These are phyloP conservation scores for Ciona savignyi DNA, from an alignment of 23 tunicate genomes.

Conservation along the genomic window DNA sequence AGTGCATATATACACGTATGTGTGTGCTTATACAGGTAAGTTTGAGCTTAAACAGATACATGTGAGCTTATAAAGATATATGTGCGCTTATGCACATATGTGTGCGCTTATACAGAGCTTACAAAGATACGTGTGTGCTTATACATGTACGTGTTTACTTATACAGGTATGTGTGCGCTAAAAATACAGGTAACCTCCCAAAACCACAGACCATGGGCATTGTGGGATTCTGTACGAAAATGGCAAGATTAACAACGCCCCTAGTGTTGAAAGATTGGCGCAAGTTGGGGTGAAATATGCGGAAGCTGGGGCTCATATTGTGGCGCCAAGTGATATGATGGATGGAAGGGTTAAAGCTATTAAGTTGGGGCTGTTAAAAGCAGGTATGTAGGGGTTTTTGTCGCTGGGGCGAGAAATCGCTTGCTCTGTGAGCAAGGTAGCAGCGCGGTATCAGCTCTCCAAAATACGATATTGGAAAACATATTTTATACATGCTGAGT, in stretches of 20 bases:
- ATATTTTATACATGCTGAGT: not conserved
- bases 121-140: no score
- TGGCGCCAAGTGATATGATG: conserved; percentile 99
- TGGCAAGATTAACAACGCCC: conserved; percentile 64
- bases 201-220: conserved; percentile 75
- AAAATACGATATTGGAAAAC: no score
- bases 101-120: no score
- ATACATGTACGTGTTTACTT: no score
- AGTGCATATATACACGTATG: no score
- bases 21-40: not conserved
- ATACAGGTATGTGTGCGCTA: not conserved
- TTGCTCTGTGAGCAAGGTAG: conserved; percentile 12
- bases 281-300: conserved; percentile 76
- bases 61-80: no score
- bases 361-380: conserved; percentile 33
- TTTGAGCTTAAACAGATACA: no score
- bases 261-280: conserved; percentile 68
- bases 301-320: conserved; percentile 76
- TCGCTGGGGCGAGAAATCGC: not conserved
- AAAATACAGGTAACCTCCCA: not conserved
- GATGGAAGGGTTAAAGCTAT: conserved; percentile 78
- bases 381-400: conserved; percentile 28
- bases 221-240: conserved; percentile 85
- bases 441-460: no score
- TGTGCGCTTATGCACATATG: no score